Percentiles rank a stretch among this genome's conserved stretches.
Conservation (phyloP, 2,113 vertebrate genomes). For the Rhinolophus sinicus region DNA sequence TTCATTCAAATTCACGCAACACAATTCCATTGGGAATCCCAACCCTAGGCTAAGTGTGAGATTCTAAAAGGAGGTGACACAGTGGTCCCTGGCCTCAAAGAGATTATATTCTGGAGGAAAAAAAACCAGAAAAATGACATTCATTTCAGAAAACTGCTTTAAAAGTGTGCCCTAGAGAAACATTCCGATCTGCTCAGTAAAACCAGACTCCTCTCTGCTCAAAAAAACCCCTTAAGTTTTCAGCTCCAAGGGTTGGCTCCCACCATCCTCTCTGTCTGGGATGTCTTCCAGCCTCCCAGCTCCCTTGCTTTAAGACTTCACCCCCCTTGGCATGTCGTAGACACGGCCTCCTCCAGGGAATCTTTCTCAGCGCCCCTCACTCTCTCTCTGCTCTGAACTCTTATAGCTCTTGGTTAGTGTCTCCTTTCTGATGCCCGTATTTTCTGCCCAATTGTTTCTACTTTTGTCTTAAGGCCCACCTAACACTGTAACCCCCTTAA, state of each 20-base stretch:
- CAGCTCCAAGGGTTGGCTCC: not conserved
- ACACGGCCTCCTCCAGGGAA: not conserved
- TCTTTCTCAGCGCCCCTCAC: not conserved
- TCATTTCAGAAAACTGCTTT: not conserved
- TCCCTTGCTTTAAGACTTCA: not conserved
- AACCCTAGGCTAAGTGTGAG: not conserved
- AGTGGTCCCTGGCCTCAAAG: not conserved
- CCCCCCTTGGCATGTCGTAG: not conserved
- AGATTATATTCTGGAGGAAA: not conserved
- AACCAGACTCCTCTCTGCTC: not conserved
- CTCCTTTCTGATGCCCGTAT: not conserved
- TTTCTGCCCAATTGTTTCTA: not conserved
- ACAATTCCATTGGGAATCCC: not conserved
- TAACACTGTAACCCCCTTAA: not conserved
- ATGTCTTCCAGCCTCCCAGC: not conserved
- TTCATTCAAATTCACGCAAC: not conserved
- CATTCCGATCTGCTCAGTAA: not conserved
- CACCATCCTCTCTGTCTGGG: not conserved
- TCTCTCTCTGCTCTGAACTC: not conserved
- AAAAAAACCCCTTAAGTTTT: rapidly evolving
- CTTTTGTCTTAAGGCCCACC: not conserved
- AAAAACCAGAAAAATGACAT: not conserved
- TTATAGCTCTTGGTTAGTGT: no score
- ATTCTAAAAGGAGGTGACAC: not conserved
- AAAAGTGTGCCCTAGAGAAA: not conserved